phyloP scores from a whole-genome alignment of 2,113 vertebrate species.

The Microcebus griseorufus region DNA sequence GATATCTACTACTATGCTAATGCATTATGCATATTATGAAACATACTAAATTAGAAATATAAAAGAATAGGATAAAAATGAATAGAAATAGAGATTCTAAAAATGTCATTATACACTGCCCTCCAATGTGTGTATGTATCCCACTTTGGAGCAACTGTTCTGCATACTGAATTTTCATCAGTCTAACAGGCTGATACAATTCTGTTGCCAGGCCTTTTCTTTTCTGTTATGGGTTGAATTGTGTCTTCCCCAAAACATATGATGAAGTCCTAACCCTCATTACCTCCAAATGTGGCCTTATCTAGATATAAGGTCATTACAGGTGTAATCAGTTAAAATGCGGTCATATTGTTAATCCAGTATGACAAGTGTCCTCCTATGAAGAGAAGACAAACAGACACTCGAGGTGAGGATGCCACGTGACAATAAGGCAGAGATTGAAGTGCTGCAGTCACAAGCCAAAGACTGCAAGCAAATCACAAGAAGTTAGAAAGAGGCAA shows the following conservation, averaged over 20 bases:
- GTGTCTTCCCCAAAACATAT: neutral
- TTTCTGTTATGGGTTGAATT: neutral
- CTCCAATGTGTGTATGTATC: neutral
- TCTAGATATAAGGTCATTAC: neutral
- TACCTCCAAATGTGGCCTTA: neutral
- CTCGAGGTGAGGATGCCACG: rapidly evolving
- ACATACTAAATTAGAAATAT: neutral
- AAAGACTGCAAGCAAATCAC: neutral
- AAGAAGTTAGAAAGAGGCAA: neutral
- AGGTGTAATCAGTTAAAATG: neutral
- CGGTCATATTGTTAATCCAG: neutral
- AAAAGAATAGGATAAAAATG: neutral
- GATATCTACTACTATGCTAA: neutral
- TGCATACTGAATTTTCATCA: neutral
- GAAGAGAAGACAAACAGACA: neutral
- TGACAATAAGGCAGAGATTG: neutral
- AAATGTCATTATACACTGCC: neutral
- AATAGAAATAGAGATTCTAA: neutral
- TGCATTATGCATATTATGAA: neutral
- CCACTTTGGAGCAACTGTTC: neutral
- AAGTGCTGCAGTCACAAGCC: neutral
- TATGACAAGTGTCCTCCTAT: neutral
- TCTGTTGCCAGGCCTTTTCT: neutral
- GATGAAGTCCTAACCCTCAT: neutral
- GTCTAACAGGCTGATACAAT: neutral